phyloP scores from a whole-genome alignment of 2,113 vertebrate species.

The Rhea americana region DNA sequence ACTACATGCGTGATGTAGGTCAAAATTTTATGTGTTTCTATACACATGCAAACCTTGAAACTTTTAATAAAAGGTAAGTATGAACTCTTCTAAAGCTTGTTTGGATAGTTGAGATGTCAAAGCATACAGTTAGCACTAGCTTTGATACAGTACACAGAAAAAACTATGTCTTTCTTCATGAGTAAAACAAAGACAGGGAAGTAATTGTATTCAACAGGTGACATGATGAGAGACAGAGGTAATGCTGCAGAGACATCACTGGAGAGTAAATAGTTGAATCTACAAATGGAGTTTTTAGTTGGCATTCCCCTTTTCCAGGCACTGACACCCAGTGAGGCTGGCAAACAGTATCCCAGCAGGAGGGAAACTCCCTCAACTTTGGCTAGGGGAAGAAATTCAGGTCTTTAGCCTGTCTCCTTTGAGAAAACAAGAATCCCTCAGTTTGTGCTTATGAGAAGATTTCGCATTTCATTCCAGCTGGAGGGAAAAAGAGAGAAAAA shows the following conservation, averaged over 20 bases:
- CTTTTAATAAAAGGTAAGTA: background rate
- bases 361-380: conserved; percentile 64
- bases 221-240: rapidly evolving
- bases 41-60: background rate
- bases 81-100: background rate
- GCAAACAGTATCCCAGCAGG: conserved; percentile 44
- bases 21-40: background rate
- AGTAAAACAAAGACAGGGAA: background rate
- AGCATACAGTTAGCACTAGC: background rate
- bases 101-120: background rate
- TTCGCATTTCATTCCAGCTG: conserved; percentile 66
- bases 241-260: rapidly evolving
- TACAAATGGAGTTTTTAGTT: rapidly evolving
- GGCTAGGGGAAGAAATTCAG: conserved; percentile 65
- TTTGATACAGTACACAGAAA: background rate
- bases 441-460: conserved; percentile 72
- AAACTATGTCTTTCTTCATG: background rate
- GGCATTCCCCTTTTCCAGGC: conserved; percentile 34
- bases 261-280: background rate
- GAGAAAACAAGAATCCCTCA: conserved; percentile 78
- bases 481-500: conserved; percentile 54
- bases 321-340: conserved; percentile 5
- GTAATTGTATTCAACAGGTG: background rate
- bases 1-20: background rate
- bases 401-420: conserved; percentile 57